These are phyloP conservation scores for Halocynthia roretzi DNA, from an alignment of 23 tunicate genomes.

Conservation along the genomic window DNA sequence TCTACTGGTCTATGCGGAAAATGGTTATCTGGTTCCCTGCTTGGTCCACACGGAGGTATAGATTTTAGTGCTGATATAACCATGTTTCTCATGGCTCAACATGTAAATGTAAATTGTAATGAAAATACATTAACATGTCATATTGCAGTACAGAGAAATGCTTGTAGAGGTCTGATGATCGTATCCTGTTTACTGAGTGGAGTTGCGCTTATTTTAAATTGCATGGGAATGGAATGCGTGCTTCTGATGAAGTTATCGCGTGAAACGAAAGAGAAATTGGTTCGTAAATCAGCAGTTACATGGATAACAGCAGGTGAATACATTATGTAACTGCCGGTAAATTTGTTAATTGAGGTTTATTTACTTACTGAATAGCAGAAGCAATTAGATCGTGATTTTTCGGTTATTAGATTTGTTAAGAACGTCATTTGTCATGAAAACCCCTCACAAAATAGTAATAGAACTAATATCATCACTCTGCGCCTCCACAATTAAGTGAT, in stretches of 20 bases:
- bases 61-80: neutral
- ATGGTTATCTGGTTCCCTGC: slow-evolving; percentile 61
- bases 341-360: neutral
- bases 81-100: neutral
- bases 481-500: no score
- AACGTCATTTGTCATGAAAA: no score
- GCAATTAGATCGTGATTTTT: neutral
- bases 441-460: no score
- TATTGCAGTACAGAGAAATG: slow-evolving; percentile 39
- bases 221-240: slow-evolving; percentile 41
- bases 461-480: no score
- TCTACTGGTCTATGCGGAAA: slow-evolving; percentile 69
- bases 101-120: neutral
- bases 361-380: neutral
- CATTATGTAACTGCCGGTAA: neutral
- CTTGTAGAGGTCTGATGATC: slow-evolving; percentile 55
- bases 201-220: slow-evolving; percentile 21
- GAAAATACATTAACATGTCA: neutral
- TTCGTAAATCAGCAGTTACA: slow-evolving; percentile 15
- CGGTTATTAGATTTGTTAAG: no score
- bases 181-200: slow-evolving; percentile 40
- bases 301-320: slow-evolving; percentile 34
- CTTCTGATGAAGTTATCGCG: slow-evolving; percentile 25
- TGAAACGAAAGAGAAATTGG: slow-evolving; percentile 32
- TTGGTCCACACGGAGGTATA: slow-evolving; percentile 52